These are phyloP conservation scores for Echiichthys vipera DNA, from an alignment of 2,797 vertebrate genomes.

Conservation along the genomic window DNA sequence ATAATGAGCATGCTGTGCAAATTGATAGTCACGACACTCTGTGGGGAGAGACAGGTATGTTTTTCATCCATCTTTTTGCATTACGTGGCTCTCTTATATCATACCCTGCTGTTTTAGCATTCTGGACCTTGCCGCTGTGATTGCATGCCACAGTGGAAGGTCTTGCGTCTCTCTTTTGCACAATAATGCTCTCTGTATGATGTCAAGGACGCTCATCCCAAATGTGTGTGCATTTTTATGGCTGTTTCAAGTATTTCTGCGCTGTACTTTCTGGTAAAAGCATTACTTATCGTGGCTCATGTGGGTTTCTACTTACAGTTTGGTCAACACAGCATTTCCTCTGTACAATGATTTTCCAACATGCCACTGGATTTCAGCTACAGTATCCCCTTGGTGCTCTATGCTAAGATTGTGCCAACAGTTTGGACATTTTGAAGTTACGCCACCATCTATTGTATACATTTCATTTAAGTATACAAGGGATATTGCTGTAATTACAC, in stretches of 20 bases:
- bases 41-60: conserved; percentile 99
- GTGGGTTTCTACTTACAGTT: conserved; percentile 64
- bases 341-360: conserved; percentile 47
- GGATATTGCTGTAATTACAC: neutral
- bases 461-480: conserved; percentile 1
- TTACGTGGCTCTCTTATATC: conserved; percentile 50
- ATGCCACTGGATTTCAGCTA: conserved; percentile 37
- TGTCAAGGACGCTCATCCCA: conserved; percentile 26
- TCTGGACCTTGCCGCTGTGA: conserved; percentile 46
- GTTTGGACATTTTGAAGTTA: conserved; percentile 43
- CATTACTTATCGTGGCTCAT: conserved; percentile 50
- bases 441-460: conserved; percentile 33
- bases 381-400: conserved; percentile 19
- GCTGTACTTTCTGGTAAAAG: conserved; percentile 58
- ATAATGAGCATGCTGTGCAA: conserved; percentile 89
- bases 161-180: conserved; percentile 31
- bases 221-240: conserved; percentile 26
- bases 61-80: conserved; percentile 72
- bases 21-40: conserved; percentile 94
- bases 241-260: conserved; percentile 32
- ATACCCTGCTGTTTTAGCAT: conserved; percentile 67
- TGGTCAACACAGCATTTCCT: conserved; percentile 46
- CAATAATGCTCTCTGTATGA: conserved; percentile 36
- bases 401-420: conserved; percentile 40
- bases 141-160: conserved; percentile 41